These are phyloP conservation scores for Trichogramma pretiosum DNA, from an alignment of 1,140 invertebrate species.

Conservation along the genomic window DNA sequence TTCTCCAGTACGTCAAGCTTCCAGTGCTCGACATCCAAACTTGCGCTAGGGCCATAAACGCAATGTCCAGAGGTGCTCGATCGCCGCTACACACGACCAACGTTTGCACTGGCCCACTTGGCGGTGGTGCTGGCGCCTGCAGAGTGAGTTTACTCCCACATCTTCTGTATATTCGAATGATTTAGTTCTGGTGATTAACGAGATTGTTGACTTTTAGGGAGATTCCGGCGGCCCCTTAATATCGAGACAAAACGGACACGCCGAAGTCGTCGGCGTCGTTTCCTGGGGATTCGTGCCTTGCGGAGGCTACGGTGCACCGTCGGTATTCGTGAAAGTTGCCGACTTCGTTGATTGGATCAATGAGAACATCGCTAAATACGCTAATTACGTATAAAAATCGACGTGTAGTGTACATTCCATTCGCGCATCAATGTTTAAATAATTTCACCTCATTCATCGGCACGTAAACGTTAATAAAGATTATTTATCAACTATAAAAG, in stretches of 20 bases:
- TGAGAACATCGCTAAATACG: neutral
- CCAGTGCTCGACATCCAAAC: constrained; percentile 17
- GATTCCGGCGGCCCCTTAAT: constrained; percentile 44
- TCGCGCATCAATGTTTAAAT: too few species aligned
- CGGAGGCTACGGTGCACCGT: constrained; percentile 50
- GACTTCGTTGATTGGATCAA: constrained; percentile 45
- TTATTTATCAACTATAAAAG: too few species aligned
- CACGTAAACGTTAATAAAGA: too few species aligned
- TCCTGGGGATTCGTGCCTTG: constrained; percentile 65
- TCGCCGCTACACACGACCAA: constrained; percentile 38
- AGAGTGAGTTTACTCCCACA: too few species aligned
- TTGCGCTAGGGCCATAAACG: constrained; percentile 23
- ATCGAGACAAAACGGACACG: constrained; percentile 17
- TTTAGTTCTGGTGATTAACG: too few species aligned
- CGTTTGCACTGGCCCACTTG: constrained; percentile 52
- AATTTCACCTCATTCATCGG: too few species aligned
- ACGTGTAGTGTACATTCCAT: too few species aligned
- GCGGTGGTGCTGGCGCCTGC: constrained; percentile 50
- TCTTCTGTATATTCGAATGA: too few species aligned
- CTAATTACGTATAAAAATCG: too few species aligned
- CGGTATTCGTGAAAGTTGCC: constrained; percentile 55
- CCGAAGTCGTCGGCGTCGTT: constrained; percentile 50
- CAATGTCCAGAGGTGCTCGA: constrained; percentile 8
- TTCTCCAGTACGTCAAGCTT: constrained; percentile 23
- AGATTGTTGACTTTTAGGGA: constrained; percentile 26